Evolutionary conservation across 2,113 vertebrate species (phyloP).

Genomic region (Halichoeres trimaculatus): DNA sequence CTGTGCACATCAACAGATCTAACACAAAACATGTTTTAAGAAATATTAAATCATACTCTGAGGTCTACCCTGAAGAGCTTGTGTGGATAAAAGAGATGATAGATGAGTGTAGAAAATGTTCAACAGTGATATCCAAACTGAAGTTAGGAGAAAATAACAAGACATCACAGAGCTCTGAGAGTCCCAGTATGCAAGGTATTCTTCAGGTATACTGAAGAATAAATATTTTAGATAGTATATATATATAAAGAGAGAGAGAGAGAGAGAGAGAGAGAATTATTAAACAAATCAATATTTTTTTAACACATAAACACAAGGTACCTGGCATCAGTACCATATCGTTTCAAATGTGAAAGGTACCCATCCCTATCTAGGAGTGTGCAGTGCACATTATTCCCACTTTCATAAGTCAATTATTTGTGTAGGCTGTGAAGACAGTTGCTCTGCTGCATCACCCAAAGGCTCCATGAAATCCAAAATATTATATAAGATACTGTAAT

Average conservation of each 20-base stretch:
- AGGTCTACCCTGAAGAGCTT: neutral
- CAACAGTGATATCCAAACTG: constrained; percentile 2
- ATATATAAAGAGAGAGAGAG: too few species aligned
- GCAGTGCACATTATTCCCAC: too few species aligned
- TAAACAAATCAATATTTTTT: too few species aligned
- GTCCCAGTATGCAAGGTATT: constrained; percentile 6
- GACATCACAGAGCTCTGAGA: constrained; percentile 32
- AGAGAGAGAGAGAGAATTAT: too few species aligned
- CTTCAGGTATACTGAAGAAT: too few species aligned
- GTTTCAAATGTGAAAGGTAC: too few species aligned
- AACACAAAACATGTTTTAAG: neutral
- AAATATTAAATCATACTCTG: neutral
- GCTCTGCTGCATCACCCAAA: constrained; percentile 22
- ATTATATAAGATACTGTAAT: constrained; percentile 21
- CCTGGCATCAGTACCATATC: too few species aligned
- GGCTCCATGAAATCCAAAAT: constrained; percentile 15
- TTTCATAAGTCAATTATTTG: too few species aligned
- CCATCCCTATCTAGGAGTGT: too few species aligned
- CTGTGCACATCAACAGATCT: neutral
- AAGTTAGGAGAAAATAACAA: constrained; percentile 36
- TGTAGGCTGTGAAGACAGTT: constrained; percentile 48
- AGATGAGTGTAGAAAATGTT: neutral
- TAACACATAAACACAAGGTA: too few species aligned
- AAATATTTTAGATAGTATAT: too few species aligned
- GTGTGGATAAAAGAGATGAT: neutral